phyloP scores from a whole-genome alignment of 2,113 vertebrate genomes.

The Opisthocomus hoazin region DNA sequence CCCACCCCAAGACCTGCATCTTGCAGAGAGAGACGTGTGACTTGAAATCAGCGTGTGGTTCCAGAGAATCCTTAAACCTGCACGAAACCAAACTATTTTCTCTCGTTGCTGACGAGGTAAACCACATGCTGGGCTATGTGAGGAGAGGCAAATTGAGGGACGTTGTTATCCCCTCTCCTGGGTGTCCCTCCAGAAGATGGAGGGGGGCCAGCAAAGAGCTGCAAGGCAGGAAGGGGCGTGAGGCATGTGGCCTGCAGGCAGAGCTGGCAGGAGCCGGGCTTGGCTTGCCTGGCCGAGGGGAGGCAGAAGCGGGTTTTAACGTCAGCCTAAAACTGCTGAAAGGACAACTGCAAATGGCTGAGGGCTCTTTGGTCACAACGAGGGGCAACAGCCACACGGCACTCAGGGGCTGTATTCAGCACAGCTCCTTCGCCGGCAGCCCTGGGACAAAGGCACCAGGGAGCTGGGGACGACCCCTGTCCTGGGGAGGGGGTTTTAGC shows the following conservation, averaged over 20 bases:
- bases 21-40: not conserved
- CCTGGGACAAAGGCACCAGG: not conserved
- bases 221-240: accelerated
- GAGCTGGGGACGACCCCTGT: not conserved
- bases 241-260: not conserved
- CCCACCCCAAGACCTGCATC: accelerated
- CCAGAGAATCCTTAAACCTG: not conserved
- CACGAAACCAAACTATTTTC: not conserved
- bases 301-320: not conserved
- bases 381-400: not conserved
- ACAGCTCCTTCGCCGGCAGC: not conserved
- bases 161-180: not conserved
- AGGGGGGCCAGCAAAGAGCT: not conserved
- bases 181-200: not conserved
- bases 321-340: not conserved
- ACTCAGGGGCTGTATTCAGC: accelerated
- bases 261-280: not conserved
- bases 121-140: accelerated
- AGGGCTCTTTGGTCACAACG: not conserved
- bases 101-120: not conserved
- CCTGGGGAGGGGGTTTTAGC: not conserved
- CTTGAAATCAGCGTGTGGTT: not conserved
- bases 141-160: not conserved
- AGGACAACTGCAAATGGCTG: not conserved
- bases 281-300: not conserved